Evolutionary conservation across 2,113 vertebrate genomes (phyloP).

Genomic region (Arenaria interpres): DNA sequence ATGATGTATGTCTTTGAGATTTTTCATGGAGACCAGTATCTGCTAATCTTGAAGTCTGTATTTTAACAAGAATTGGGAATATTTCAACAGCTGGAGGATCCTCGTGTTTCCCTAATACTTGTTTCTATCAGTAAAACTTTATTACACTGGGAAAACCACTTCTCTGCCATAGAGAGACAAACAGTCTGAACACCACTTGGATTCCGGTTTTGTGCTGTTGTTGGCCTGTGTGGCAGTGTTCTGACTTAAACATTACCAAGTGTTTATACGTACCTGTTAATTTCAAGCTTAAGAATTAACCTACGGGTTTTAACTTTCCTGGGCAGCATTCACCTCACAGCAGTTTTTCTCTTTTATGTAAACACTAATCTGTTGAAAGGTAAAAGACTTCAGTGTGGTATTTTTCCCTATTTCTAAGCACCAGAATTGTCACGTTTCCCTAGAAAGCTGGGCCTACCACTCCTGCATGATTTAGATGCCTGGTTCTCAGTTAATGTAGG

Average conservation of each 20-base stretch:
- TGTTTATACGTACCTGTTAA: neutral
- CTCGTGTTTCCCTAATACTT: neutral
- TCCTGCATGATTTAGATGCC: neutral
- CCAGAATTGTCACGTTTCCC: neutral
- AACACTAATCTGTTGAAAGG: neutral
- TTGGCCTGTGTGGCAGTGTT: neutral
- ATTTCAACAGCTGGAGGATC: neutral
- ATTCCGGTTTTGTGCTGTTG: neutral
- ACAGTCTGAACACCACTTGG: neutral
- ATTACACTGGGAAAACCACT: neutral
- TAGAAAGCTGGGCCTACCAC: neutral
- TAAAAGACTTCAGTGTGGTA: neutral
- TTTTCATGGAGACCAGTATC: neutral
- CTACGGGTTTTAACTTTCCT: neutral
- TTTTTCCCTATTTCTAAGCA: neutral
- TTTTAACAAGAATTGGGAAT: neutral
- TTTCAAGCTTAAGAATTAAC: neutral
- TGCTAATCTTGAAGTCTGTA: neutral
- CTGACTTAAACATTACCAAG: neutral
- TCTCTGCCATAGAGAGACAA: neutral
- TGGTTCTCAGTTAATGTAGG: neutral
- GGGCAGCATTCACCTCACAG: neutral
- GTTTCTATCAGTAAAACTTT: neutral
- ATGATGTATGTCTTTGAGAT: neutral
- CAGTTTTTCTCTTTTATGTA: neutral